Base-by-base conservation (phyloP, 2,113 vertebrate genomes). In the Carassius auratus region DNA sequence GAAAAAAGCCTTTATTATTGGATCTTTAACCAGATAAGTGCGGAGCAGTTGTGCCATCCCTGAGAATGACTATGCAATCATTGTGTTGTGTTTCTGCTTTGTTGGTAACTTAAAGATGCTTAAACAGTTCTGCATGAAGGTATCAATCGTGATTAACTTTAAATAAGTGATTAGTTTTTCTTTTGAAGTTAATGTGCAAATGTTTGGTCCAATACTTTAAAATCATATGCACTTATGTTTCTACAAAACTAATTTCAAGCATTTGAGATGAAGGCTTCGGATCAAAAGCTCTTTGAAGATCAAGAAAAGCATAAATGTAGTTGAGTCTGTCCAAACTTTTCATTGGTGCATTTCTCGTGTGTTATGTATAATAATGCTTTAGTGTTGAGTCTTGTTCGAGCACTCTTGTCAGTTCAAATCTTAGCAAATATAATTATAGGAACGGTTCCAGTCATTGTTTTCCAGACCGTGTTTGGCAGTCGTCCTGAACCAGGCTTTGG, bases 11-110 rank as follows among this genome's bases (percentile, higher is more conserved):
- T 48, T 10, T 8, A 33, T 57, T 38, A 4, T 36, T 38, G 17
- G 30, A 78, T 19, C 5, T 81, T 81, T 66, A 48, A 81, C 17
- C 38, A 45, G 68, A 71, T 69, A 38, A 69, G 66, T 69, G 66
- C 30, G 36, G 19, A 50, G 45, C 50, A 42, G 42, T 45, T 45
- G 42, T 45, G 42, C 8, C 42, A 55, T 57, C 55, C 2, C 55
- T 57, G 17, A 21, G 17, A 19, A 19, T n/a, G 57, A 59, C 21
- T n/a, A 59, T 7, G 19, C 75, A 52, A 8, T 76, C 7, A 30
- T 13, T 42, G 38, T 17, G n/a, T 17, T 15, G n/a, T 52, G 15
- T 55, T 76, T 76, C 74, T 55, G 33, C 10, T 61, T n/a, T n/a
- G 52, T n/a, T 38, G 52, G 5, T 42, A 9, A 10, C 3, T 33